phyloP scores from a whole-genome alignment of 2,888 invertebrate species.

The Calliopum simillimum region DNA sequence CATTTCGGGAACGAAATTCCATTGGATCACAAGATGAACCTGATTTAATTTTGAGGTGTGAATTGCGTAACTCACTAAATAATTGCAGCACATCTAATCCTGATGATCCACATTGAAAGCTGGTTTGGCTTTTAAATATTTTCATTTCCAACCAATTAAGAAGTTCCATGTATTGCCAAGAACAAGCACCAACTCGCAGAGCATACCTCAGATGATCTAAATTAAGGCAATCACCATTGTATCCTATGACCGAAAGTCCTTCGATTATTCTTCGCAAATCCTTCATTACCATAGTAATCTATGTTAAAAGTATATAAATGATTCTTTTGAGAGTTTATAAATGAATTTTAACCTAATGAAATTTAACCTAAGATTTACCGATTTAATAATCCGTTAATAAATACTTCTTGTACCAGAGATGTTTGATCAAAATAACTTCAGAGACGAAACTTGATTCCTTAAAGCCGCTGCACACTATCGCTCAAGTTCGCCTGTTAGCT shows the following conservation, averaged over 20 bases:
- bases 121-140: not conserved
- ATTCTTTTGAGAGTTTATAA: too few relatives aligned
- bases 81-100: not conserved
- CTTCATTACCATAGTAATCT: too few relatives aligned
- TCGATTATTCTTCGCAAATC: not conserved
- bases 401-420: too few relatives aligned
- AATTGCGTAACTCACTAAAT: constrained; percentile 6
- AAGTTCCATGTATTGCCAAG: constrained; percentile 44
- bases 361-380: too few relatives aligned
- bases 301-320: too few relatives aligned
- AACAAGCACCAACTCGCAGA: constrained; percentile 43
- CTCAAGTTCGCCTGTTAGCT: too few relatives aligned
- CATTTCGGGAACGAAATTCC: not conserved
- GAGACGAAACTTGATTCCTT: too few relatives aligned
- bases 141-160: constrained; percentile 40
- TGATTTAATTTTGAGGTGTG: constrained; percentile 10
- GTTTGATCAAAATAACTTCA: too few relatives aligned
- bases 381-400: too few relatives aligned
- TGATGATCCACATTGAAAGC: not conserved
- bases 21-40: not conserved
- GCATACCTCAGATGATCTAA: constrained; percentile 38
- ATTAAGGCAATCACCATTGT: constrained; percentile 17
- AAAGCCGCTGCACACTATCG: too few relatives aligned
- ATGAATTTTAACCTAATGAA: too few relatives aligned
- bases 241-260: not conserved